These are phyloP conservation scores for Psittacula echo DNA, from an alignment of 2,797 vertebrate species.

Conservation along the genomic window DNA sequence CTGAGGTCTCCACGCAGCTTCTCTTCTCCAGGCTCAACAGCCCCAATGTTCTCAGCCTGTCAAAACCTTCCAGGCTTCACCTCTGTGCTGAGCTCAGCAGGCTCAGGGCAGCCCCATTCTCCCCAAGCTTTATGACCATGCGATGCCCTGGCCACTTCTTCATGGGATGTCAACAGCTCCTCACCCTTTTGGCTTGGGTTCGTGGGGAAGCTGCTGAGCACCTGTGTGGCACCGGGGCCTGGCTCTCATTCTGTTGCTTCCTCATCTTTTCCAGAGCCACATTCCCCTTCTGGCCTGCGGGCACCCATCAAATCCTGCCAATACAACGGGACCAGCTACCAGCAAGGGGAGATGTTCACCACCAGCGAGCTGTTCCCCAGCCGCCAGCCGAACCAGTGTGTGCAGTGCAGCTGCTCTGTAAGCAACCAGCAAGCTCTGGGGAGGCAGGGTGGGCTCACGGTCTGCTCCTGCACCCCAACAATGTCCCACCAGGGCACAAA, in stretches of 20 bases:
- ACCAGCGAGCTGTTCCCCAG: conserved; percentile 88
- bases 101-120: neutral
- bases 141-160: neutral
- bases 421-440: neutral
- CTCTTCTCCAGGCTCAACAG: too few relatives aligned
- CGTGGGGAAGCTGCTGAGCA: neutral
- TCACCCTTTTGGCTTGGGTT: neutral
- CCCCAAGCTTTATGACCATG: neutral
- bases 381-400: conserved; percentile 90
- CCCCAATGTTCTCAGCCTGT: neutral
- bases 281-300: conserved; percentile 87
- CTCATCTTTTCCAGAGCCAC: conserved; percentile 77
- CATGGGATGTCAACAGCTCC: fast-evolving
- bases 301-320: conserved; percentile 86
- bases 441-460: neutral
- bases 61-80: neutral
- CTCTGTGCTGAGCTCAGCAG: fast-evolving
- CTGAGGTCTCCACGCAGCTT: neutral
- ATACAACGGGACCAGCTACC: conserved; percentile 89
- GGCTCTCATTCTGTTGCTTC: neutral
- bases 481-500: neutral
- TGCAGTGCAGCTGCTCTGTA: conserved; percentile 94
- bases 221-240: fast-evolving
- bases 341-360: conserved; percentile 91
- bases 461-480: neutral